Conservation (phyloP, 1,140 invertebrate genomes). For the Drosophila guanche region DNA sequence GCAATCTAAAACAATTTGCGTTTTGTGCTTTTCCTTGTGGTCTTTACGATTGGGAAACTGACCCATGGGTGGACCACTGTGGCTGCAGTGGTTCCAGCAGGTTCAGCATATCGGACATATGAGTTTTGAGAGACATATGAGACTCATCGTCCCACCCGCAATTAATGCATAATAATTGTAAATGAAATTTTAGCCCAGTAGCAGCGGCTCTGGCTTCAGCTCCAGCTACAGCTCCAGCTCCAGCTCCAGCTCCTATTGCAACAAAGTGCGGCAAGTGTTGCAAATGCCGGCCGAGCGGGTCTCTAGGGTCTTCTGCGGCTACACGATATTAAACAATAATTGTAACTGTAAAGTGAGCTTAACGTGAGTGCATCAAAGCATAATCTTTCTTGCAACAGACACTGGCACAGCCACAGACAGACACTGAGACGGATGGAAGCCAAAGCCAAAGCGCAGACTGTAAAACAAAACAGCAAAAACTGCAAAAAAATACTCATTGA, state of each 20-base stretch:
- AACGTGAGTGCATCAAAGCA: slow-evolving; percentile 82
- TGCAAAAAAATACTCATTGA: slow-evolving; percentile 45
- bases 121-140: slow-evolving; percentile 45
- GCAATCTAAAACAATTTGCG: slow-evolving; percentile 77
- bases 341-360: slow-evolving; percentile 82
- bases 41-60: slow-evolving; percentile 31
- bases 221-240: too few species aligned
- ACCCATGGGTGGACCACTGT: not conserved
- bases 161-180: slow-evolving; percentile 81
- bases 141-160: slow-evolving; percentile 66
- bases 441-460: slow-evolving; percentile 57
- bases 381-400: slow-evolving; percentile 81
- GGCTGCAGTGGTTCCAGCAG: slow-evolving; percentile 15
- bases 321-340: slow-evolving; percentile 82
- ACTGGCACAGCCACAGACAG: slow-evolving; percentile 22
- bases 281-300: slow-evolving; percentile 54
- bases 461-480: slow-evolving; percentile 51
- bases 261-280: slow-evolving; percentile 72
- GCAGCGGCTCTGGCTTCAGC: slow-evolving; percentile 18
- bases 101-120: slow-evolving; percentile 11
- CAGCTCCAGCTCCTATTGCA: slow-evolving; percentile 56
- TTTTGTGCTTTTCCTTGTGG: slow-evolving; percentile 44
- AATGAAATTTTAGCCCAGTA: slow-evolving; percentile 53
- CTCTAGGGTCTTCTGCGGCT: slow-evolving; percentile 60
- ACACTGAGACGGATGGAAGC: slow-evolving; percentile 44